Evolutionary conservation across 2,113 vertebrate genomes (phyloP).

Genomic region (Strix aluco): DNA sequence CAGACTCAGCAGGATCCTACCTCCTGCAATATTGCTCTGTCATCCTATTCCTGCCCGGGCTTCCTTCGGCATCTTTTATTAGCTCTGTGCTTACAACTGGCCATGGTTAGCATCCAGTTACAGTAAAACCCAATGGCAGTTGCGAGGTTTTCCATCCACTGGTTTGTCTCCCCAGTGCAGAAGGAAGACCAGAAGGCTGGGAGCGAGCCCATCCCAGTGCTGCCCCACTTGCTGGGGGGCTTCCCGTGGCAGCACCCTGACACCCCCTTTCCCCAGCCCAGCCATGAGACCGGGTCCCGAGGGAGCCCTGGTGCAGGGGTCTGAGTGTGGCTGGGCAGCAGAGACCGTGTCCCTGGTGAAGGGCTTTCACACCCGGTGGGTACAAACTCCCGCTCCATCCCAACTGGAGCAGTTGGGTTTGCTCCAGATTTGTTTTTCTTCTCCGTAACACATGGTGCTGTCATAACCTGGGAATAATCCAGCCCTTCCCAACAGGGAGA

Average conservation of each 20-base stretch:
- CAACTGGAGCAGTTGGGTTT: neutral
- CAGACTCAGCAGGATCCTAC: slow-evolving; percentile 57
- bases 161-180: neutral
- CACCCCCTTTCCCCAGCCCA: accelerated
- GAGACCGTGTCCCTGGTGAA: neutral
- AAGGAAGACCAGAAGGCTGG: neutral
- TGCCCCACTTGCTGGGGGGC: neutral
- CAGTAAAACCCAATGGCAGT: neutral
- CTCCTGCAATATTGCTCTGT: slow-evolving; percentile 58
- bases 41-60: slow-evolving; percentile 38
- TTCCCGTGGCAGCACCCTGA: neutral
- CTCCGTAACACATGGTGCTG: neutral
- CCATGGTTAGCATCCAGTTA: neutral
- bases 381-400: neutral
- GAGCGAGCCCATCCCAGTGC: neutral
- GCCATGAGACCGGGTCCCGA: accelerated
- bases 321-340: neutral
- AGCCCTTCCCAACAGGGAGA: slow-evolving; percentile 1
- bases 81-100: neutral
- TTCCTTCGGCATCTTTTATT: neutral
- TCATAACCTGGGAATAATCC: slow-evolving; percentile 43
- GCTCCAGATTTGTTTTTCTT: neutral
- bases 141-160: neutral
- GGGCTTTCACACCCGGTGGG: neutral
- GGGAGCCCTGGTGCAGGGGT: neutral